A percentile compares a stretch with the other conserved stretches of the same genome.
Evolutionary conservation across 92 coral and sea anemone species (phyloP).

Genomic region (Meandrina meandrites): DNA sequence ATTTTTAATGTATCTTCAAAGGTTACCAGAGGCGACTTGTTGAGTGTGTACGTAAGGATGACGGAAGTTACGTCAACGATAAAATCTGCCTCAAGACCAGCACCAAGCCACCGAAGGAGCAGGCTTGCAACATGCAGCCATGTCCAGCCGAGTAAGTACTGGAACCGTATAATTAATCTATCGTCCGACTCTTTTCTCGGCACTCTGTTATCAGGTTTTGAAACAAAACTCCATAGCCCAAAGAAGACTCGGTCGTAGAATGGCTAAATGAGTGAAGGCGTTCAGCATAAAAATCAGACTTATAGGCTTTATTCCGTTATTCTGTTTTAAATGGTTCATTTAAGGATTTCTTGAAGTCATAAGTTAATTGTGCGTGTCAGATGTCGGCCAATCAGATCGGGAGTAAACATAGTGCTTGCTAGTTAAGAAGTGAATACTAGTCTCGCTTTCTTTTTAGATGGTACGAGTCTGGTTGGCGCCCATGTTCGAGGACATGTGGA

Average conservation of each 20-base stretch:
- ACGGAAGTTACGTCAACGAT: slow-evolving; percentile 75
- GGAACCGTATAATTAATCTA: neutral
- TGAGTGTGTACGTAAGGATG: slow-evolving; percentile 83
- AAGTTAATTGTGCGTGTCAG: too few relatives aligned
- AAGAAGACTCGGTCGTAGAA: neutral
- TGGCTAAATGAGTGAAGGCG: too few relatives aligned
- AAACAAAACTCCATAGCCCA: neutral
- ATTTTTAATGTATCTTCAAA: neutral
- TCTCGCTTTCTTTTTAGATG: slow-evolving; percentile 48
- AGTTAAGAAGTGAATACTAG: too few relatives aligned
- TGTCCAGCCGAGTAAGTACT: slow-evolving; percentile 78
- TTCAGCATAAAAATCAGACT: too few relatives aligned
- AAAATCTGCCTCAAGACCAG: slow-evolving; percentile 49
- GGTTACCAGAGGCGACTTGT: slow-evolving; percentile 65
- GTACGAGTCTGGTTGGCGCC: slow-evolving; percentile 85
- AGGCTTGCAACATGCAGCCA: slow-evolving; percentile 72
- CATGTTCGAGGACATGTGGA: slow-evolving; percentile 93
- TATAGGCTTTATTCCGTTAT: too few relatives aligned
- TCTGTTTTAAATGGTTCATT: too few relatives aligned
- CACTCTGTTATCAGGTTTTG: neutral
- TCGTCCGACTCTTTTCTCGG: too few relatives aligned
- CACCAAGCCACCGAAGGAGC: slow-evolving; percentile 55
- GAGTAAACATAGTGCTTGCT: too few relatives aligned
- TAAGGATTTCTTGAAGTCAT: too few relatives aligned
- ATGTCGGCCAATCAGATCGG: too few relatives aligned